A percentile compares a stretch with the other conserved stretches of the same genome.
phyloP scores from a whole-genome alignment of 2,113 vertebrate genomes.

The Plotosus lineatus region DNA sequence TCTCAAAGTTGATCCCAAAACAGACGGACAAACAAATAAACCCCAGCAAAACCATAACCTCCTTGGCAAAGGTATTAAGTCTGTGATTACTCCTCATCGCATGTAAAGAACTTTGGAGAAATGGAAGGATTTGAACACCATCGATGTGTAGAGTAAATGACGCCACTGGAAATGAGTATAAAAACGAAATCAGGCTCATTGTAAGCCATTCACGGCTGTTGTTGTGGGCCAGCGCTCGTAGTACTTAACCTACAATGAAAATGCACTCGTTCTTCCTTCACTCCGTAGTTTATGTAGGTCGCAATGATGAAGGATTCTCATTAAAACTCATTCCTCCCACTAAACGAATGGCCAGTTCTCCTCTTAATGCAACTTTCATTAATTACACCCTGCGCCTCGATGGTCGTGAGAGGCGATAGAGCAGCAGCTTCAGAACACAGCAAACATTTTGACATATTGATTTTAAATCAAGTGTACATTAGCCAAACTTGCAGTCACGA shows the following conservation, averaged over 20 bases:
- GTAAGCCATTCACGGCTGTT: conserved; percentile 20
- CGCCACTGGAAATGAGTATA: neutral
- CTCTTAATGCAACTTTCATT: conserved; percentile 49
- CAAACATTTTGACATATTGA: conserved; percentile 40
- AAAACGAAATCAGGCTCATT: neutral
- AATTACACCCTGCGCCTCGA: conserved; percentile 45
- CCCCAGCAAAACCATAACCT: too few species aligned
- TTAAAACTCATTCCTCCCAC: conserved; percentile 51
- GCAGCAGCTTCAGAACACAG: conserved; percentile 29
- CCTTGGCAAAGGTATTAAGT: neutral
- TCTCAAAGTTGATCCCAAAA: too few species aligned
- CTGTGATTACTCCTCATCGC: neutral
- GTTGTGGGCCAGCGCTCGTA: conserved; percentile 34
- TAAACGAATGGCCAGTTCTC: conserved; percentile 44
- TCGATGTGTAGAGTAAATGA: neutral
- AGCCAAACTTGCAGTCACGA: conserved; percentile 7
- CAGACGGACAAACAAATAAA: too few species aligned
- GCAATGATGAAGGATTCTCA: conserved; percentile 54
- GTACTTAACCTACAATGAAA: conserved; percentile 54
- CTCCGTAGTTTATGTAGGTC: conserved; percentile 49
- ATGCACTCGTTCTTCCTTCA: conserved; percentile 44
- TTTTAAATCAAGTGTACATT: conserved; percentile 22
- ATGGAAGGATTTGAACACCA: conserved; percentile 9
- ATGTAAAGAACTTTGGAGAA: neutral
- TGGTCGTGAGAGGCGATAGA: conserved; percentile 21